Base-by-base conservation (phyloP, 2,888 invertebrate species). In the Cactoblastis cactorum region DNA sequence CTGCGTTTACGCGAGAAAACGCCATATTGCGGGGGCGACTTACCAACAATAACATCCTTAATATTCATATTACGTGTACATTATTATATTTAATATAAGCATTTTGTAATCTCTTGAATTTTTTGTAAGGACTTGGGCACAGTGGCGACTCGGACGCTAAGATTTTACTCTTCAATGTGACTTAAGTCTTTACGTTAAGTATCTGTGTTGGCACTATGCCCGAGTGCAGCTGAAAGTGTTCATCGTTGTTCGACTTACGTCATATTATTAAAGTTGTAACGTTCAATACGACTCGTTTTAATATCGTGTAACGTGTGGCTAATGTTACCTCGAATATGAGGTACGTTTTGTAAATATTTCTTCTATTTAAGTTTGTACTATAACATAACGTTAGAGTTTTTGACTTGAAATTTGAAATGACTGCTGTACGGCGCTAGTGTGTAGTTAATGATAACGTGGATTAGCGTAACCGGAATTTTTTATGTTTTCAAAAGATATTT, bases 331-430 rank as follows among this genome's bases (percentile, higher is more conserved):
- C 65, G 63, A 64, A 64, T 64, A 58, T 70, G 74, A 74, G 77
- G 78, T 80, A 71, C 67, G 80, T 80, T 81, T 77, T 88, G 88
- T 88, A 88, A 85, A 88, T 88, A 86, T 77, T 78, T 69, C 67
- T 70, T 80, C 79, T 73, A 61, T 75, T 83, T 87, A 86, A 84
- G 86, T 83, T 82, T 82, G 71, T 84, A 82, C 63, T 83, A 80
- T 84, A 49, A 85, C 73, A 72, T 83, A 78, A 74, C 57, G 69
- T 79, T 81, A 75, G 71, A 53, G 68, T 71, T 60, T 58, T 62
- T 59, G 69, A 71, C 67, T 64, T 66, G 62, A 61, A 62, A 57
- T 55, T 62, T 48, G 37, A 56, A 57, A 61, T 59, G 62, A 64
- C 58, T 61, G 63, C 52, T 46, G 57, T 49, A 50, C 19, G 61